Evolutionary conservation across 2,888 invertebrate genomes (phyloP), one percentile per base, ranked within the genome.

Genomic region (Polymixis lichenea): DNA sequence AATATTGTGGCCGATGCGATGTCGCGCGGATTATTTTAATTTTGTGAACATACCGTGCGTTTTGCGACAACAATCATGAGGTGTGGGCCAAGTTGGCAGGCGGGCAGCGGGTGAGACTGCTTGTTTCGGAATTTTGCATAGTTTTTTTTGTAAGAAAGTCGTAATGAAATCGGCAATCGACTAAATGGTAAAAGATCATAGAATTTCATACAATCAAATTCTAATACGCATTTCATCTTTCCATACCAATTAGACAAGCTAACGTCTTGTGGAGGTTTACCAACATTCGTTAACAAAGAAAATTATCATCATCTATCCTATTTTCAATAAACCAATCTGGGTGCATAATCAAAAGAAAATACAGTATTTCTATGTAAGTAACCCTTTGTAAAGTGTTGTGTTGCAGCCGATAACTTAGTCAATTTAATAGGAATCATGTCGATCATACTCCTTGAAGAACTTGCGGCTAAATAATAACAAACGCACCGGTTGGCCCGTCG

Each of bases 1-100:
- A 79, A 84, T 84, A 88, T 72, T 67, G 80, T 56, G 58, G 55
- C 22, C 58, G 32, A 46, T 22, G 69, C 61, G 43, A 56, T 71
- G 77, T 60, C 38, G 73, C 71, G 56, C 55, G 51, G 58, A 56
- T 75, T 84, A 77, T 82, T 87, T 87, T 85, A 79, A 88, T 83
- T 87, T 82, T 61, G 80, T 78, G 77, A 58, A 25, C 73, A 58
- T 71, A 61, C 15, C 76, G 72, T 55, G 66, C 84, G 67, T 73
- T 83, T 87, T 75, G 85, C 75, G 75, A 81, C 78, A 78, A 75
- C 83, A 72, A 75, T 77, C 78, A 55, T 62, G 22, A 25, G 56
- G 28, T 17, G 28, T 7, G 62, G 58, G 11, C 0, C n/a, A 51
- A 60, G 62, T 51, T 53, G 22, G 22, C 0, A 1, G 53, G 76